A percentile compares a stretch with the other conserved stretches of the same genome.
Evolutionary conservation across 2,888 invertebrate species (phyloP).

Genomic region (Pediacus dermestoides): DNA sequence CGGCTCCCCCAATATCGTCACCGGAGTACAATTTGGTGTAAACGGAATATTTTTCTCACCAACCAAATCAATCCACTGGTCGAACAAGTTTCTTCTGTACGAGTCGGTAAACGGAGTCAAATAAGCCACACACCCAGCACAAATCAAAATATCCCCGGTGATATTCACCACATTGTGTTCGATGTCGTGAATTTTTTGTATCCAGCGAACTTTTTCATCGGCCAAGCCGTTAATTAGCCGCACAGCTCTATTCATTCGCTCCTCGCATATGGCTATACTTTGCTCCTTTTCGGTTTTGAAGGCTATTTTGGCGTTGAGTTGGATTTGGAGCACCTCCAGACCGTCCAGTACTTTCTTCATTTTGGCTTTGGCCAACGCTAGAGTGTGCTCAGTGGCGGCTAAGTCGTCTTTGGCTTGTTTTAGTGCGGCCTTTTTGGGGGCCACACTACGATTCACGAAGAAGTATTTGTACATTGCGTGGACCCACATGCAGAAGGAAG

Average conservation of each 20-base stretch:
- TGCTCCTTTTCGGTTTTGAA: constrained; percentile 68
- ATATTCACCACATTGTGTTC: constrained; percentile 57
- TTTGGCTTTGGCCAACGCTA: constrained; percentile 71
- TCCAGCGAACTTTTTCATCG: constrained; percentile 60
- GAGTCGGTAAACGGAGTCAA: constrained; percentile 73
- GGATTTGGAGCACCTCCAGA: constrained; percentile 68
- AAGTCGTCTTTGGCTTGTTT: constrained; percentile 68
- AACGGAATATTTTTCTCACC: constrained; percentile 60
- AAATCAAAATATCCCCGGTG: constrained; percentile 70
- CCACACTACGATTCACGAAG: constrained; percentile 76
- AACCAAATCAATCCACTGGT: constrained; percentile 56
- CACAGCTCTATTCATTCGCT: constrained; percentile 74
- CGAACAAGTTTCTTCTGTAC: constrained; percentile 57
- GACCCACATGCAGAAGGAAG: constrained; percentile 83
- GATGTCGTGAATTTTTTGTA: constrained; percentile 61
- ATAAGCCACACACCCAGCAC: constrained; percentile 73
- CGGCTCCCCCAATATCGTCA: constrained; percentile 66
- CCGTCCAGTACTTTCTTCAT: constrained; percentile 76
- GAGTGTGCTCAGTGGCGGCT: constrained; percentile 59
- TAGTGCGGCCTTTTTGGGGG: constrained; percentile 85
- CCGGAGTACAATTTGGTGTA: constrained; percentile 63
- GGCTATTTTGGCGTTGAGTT: constrained; percentile 69
- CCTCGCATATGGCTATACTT: constrained; percentile 71
- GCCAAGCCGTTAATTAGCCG: constrained; percentile 50
- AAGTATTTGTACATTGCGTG: constrained; percentile 93